A percentile compares a stretch with the other conserved stretches of the same genome.
Evolutionary conservation across 2,888 invertebrate species (phyloP).

Genomic region (Drosophila nigricruria): DNA sequence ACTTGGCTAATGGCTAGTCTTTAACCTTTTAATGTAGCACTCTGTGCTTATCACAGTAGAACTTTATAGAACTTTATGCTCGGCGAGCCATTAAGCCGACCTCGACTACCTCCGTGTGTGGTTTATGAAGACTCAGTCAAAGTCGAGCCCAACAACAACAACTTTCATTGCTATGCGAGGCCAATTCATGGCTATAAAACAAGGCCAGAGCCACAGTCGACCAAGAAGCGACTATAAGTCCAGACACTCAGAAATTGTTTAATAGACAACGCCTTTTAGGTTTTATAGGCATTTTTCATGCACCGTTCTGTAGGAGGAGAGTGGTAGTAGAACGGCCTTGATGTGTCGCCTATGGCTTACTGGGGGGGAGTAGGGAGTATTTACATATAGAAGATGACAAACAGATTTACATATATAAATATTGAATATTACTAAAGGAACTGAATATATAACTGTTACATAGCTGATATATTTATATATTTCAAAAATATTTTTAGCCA

Average conservation of each 20-base stretch:
- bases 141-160: slow-evolving; percentile 35
- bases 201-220: slow-evolving; percentile 11
- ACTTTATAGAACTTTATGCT: slow-evolving; percentile 63
- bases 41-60: slow-evolving; percentile 63
- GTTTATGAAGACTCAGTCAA: slow-evolving; percentile 48
- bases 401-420: neutral
- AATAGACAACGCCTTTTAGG: slow-evolving; percentile 72
- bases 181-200: slow-evolving; percentile 58
- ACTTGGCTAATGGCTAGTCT: slow-evolving; percentile 78
- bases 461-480: neutral
- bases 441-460: neutral
- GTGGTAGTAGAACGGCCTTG: slow-evolving; percentile 34
- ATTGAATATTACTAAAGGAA: neutral
- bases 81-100: slow-evolving; percentile 53
- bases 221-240: slow-evolving; percentile 29
- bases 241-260: slow-evolving; percentile 63
- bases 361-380: neutral
- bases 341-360: slow-evolving; percentile 11
- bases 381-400: neutral
- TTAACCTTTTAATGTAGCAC: slow-evolving; percentile 77
- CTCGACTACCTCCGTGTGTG: slow-evolving; percentile 53
- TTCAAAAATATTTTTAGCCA: neutral
- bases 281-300: slow-evolving; percentile 64
- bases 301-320: slow-evolving; percentile 28
- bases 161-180: slow-evolving; percentile 59